These are phyloP conservation scores for Eulemur coronatus DNA, from an alignment of 2,797 vertebrate genomes.

Conservation along the genomic window DNA sequence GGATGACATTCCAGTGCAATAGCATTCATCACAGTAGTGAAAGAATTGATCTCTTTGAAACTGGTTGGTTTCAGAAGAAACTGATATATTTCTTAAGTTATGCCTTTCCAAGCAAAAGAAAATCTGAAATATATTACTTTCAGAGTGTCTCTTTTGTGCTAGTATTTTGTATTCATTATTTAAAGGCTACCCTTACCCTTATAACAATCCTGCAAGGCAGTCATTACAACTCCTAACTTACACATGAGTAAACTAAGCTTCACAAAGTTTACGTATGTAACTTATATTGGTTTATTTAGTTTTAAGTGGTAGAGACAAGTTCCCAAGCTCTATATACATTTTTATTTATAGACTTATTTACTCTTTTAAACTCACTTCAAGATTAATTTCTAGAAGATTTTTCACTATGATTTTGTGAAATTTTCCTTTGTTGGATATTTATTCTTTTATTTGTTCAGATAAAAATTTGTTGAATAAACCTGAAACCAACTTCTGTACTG, in stretches of 20 bases:
- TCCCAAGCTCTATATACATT: neutral
- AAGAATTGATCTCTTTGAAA: neutral
- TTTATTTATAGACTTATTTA: neutral
- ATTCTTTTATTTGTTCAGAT: neutral
- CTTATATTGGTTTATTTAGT: neutral
- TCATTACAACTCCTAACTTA: neutral
- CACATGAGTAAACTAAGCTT: neutral
- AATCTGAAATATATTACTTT: neutral
- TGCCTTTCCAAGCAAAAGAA: neutral
- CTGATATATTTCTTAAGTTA: neutral
- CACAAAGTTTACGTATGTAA: neutral
- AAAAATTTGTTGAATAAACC: neutral
- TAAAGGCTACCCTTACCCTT: neutral
- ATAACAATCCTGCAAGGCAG: neutral
- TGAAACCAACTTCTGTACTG: neutral
- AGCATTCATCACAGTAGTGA: neutral
- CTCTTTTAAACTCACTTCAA: neutral
- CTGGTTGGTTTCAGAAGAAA: neutral
- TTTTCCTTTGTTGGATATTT: constrained; percentile 14
- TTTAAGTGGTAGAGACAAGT: neutral
- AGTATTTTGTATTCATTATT: neutral
- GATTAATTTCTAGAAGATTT: constrained; percentile 42
- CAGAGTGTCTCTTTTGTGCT: neutral
- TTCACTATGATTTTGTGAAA: neutral
- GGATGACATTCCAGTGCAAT: neutral